Conservation (phyloP, 2,888 invertebrate genomes). For the Epinotia nisella region DNA sequence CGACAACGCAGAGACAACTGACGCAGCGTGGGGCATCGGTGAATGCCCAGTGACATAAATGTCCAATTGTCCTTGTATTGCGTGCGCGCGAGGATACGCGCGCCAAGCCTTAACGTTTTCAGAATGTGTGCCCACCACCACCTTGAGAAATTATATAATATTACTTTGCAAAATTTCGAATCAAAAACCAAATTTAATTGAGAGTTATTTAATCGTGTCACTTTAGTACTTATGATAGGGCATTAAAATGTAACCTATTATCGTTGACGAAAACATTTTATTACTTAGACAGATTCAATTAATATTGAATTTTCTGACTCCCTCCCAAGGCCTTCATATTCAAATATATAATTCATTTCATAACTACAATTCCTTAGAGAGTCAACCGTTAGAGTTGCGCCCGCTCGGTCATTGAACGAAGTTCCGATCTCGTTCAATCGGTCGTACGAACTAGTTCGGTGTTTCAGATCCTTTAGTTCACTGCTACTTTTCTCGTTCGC, state of each 20-base stretch:
- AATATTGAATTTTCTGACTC: neutral
- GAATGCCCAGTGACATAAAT: no score
- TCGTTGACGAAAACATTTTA: neutral
- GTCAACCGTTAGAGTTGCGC: neutral
- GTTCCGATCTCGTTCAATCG: neutral
- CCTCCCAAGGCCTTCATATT: neutral
- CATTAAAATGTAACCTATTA: neutral
- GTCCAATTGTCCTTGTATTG: no score
- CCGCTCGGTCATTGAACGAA: neutral
- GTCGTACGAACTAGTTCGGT: neutral
- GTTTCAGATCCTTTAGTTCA: neutral
- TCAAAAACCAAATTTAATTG: no score
- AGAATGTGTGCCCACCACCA: no score
- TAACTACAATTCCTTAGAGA: constrained; percentile 20
- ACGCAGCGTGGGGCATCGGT: no score
- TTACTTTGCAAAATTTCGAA: no score
- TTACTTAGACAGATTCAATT: neutral
- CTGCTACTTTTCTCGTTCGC: neutral
- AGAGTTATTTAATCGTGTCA: neutral
- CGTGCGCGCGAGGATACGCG: no score
- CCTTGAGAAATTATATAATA: no score
- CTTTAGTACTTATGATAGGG: neutral
- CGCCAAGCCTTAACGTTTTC: no score
- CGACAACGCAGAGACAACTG: no score
- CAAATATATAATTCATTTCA: constrained; percentile 16